Evolutionary conservation across 2,797 vertebrate species (phyloP).

Genomic region (Chrosomus eos): DNA sequence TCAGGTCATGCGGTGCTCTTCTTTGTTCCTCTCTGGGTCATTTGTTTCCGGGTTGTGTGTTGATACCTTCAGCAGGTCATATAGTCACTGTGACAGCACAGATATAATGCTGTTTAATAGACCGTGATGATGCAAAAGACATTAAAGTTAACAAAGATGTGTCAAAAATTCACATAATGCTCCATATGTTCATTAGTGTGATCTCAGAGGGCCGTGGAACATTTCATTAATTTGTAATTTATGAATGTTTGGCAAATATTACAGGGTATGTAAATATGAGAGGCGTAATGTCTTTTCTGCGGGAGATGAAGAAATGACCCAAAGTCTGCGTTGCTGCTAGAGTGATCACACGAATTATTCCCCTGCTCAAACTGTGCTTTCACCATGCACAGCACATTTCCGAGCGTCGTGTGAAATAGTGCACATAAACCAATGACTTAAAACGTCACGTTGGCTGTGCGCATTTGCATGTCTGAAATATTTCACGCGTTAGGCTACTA

Average conservation of each 20-base stretch:
- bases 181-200: slow-evolving; percentile 95
- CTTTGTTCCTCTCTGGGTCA: slow-evolving; percentile 62
- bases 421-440: slow-evolving; percentile 98
- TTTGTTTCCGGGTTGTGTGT: slow-evolving; percentile 71
- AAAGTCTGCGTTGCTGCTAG: slow-evolving; percentile 92
- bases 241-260: slow-evolving; percentile 99
- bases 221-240: slow-evolving; percentile 99
- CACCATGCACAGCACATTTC: slow-evolving; percentile 87
- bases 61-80: slow-evolving; percentile 92
- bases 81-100: slow-evolving; percentile 82
- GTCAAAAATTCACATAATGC: slow-evolving; percentile 81
- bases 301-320: slow-evolving; percentile 99
- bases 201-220: slow-evolving; percentile 95
- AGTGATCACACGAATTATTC: slow-evolving; percentile 95
- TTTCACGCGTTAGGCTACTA: slow-evolving; percentile 65
- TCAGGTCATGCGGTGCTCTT: not conserved
- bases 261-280: slow-evolving; percentile 99
- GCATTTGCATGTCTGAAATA: slow-evolving; percentile 96
- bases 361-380: slow-evolving; percentile 93
- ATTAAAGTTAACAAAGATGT: slow-evolving; percentile 92
- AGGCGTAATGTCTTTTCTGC: slow-evolving; percentile 98
- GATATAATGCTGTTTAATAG: slow-evolving; percentile 95
- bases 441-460: slow-evolving; percentile 90
- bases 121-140: slow-evolving; percentile 88
- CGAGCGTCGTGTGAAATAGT: slow-evolving; percentile 97